Base-by-base conservation (phyloP, 2,113 vertebrate genomes). In the Mustela nigripes region DNA sequence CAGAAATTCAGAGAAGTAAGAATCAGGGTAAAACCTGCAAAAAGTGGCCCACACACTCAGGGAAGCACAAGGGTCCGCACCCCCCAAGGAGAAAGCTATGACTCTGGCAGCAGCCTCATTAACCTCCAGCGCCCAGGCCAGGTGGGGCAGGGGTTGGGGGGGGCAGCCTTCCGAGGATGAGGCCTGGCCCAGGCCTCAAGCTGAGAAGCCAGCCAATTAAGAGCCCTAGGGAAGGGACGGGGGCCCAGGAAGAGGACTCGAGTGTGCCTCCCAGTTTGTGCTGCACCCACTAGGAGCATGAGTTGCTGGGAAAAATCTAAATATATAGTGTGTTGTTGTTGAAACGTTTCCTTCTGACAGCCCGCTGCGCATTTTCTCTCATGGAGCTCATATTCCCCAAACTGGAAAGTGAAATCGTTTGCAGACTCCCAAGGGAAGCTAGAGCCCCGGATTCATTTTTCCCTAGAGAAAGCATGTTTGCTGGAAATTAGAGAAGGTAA, bases 401-500 rank as follows among this genome's bases (percentile, higher is more conserved):
- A 80, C 79, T 95, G 97, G 91, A 96, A 87, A 95, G 89, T 69
- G 89, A 97, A 97, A 96, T 97, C 82, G 18, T 91, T 91, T 95
- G 36, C 87, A 87, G 94, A 95, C 94, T 97, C 96, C 86, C 96
- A 63, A 28, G 97, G 97, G 97, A 97, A 92, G 83, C 45, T 0
- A 16, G 95, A 79, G 94, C 89, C 96, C 90, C 19, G 36, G 92
- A 80, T 92, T 98, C 97, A 92, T 97, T 97, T 95, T 98, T 98
- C 97, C 96, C 97, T 92, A 67, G 97, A 97, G 98, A 98, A 98
- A 97, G 93, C 73, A 80, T 50, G 95, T 79, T 95, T 90, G 50
- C 93, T 97, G 84, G 97, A 98, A 98, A 97, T 80, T 48, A 95
- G 97, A 97, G 97, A 96, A 96, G 94, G 97, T 98, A 96, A 97